phyloP scores from a whole-genome alignment of 2,797 vertebrate species.

The Parambassis ranga region DNA sequence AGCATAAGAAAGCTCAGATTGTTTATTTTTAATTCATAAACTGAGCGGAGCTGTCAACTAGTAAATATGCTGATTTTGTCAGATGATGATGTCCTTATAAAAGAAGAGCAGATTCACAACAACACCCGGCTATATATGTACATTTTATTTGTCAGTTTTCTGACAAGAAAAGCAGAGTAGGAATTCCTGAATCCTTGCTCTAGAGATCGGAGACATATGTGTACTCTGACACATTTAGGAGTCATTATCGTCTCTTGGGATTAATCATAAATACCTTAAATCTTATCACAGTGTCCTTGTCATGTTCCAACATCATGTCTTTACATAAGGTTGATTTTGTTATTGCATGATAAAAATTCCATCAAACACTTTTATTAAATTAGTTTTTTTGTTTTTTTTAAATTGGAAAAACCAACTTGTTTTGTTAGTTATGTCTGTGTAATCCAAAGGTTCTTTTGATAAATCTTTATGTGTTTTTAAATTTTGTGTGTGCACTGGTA shows the following conservation, averaged over 20 bases:
- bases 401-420: neutral
- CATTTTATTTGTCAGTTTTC: neutral
- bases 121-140: neutral
- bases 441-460: neutral
- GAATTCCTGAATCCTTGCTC: neutral
- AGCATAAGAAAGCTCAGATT: neutral
- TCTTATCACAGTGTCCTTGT: conserved; percentile 15
- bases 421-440: neutral
- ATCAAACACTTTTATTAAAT: conserved; percentile 7
- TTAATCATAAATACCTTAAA: conserved; percentile 11
- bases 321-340: conserved; percentile 4
- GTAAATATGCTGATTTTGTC: neutral
- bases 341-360: neutral
- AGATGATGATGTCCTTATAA: neutral
- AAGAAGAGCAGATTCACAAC: neutral
- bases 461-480: neutral
- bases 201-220: neutral
- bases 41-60: neutral
- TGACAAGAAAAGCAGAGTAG: neutral
- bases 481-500: neutral
- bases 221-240: neutral
- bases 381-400: neutral
- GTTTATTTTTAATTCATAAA: neutral
- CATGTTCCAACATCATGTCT: conserved; percentile 26
- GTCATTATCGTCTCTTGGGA: neutral